Conservation (phyloP, 2,888 invertebrate species). For the Yponomeuta plumbellus region DNA sequence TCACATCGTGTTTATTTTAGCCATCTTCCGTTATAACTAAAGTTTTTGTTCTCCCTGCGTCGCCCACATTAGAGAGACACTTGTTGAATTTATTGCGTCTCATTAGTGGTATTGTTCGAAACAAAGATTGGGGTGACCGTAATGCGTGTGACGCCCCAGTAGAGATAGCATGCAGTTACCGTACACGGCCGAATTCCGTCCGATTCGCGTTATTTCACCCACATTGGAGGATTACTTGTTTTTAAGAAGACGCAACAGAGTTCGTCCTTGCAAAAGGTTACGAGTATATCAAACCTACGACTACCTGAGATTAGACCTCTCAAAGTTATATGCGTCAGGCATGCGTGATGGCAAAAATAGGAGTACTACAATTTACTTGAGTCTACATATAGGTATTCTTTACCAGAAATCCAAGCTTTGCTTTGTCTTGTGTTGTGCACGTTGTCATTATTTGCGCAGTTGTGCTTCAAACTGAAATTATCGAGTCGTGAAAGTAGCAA, state of each 20-base stretch:
- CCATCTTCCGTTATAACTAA: neutral
- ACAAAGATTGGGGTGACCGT: neutral
- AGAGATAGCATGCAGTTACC: constrained; percentile 37
- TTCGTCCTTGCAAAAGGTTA: neutral
- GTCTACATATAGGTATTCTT: too few relatives aligned
- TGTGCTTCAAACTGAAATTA: too few relatives aligned
- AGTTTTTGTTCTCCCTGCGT: neutral
- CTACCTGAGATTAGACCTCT: neutral
- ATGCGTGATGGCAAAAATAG: too few relatives aligned
- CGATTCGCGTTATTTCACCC: constrained; percentile 60
- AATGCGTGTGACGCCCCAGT: constrained; percentile 3
- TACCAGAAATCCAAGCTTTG: neutral
- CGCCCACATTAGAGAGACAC: constrained; percentile 11
- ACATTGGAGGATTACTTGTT: constrained; percentile 34
- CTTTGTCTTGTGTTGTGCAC: neutral
- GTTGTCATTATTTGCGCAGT: too few relatives aligned
- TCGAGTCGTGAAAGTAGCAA: neutral
- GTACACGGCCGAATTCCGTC: constrained; percentile 61
- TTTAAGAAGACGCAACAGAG: neutral
- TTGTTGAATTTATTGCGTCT: constrained; percentile 13
- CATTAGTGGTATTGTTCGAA: constrained; percentile 13
- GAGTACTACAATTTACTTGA: too few relatives aligned
- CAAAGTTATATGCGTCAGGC: neutral
- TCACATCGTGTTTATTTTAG: neutral
- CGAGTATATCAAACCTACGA: neutral